Base-by-base conservation (phyloP, 2,888 invertebrate genomes). In the Plutella xylostella region DNA sequence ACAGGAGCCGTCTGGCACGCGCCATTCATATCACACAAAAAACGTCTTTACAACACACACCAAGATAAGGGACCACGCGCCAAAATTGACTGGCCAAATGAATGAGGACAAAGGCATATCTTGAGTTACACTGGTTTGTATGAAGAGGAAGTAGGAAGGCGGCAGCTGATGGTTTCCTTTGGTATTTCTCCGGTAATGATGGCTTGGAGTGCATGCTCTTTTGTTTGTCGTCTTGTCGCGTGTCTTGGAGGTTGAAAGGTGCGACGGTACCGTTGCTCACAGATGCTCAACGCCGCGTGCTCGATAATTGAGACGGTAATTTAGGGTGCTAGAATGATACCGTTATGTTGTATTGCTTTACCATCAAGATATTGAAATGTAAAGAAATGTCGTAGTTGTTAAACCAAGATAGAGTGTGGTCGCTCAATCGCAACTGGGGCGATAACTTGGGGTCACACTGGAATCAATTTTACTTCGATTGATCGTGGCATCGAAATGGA, bases 41-140 rank as follows among this genome's bases (percentile, higher is more conserved):
- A 21, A 34, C 19, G 43, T 43, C 33, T 21, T 34, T 21, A 20
- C 14, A 34, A 34, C 43, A 43, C 43, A 34, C 17, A 34, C 34
- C 43, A 42, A 74, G 79, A 82, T 73, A 82, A 73, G 72, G 78
- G n/a, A n/a, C 69, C 82, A 83, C 80, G 82, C 79, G 82, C 79
- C 82, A 77, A 74, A 66, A 70, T 65, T 11, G 71, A 70, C 70
- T 70, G 62, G n/a, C 65, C 64, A 63, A 80, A 79, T 79, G 78
- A 82, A 78, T 71, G 69, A 69, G 74, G 73, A 75, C 65, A 71
- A 60, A 55, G 63, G 61, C 45, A 60, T 78, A 69, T 82, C 82
- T 83, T 80, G 74, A 74, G 70, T 83, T 83, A 78, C 82, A 71
- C 63, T n/a, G 40, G 11, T 28, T 28, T 28, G 28, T 28, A 28